Conservation (phyloP, 2,888 invertebrate genomes). For the Drosophila koepferae region DNA sequence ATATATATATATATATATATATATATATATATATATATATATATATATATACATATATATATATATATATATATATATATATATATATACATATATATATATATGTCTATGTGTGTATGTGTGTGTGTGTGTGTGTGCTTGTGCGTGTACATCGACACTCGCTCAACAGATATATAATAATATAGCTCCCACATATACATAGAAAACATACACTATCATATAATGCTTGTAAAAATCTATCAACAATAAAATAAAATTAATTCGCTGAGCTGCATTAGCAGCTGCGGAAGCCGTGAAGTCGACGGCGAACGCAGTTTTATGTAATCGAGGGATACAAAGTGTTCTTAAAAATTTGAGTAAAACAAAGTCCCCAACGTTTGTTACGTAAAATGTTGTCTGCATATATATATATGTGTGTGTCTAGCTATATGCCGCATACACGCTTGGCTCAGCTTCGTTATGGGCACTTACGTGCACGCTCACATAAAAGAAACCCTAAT, state of each 20-base stretch:
- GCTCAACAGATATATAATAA: slow-evolving; percentile 27
- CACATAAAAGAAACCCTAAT: slow-evolving; percentile 79
- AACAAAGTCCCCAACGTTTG: slow-evolving; percentile 51
- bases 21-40: slow-evolving; percentile 16
- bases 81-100: slow-evolving; percentile 14
- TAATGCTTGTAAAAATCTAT: not conserved
- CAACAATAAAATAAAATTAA: slow-evolving; percentile 46
- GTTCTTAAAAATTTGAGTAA: slow-evolving; percentile 58
- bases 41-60: slow-evolving; percentile 1
- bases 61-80: slow-evolving; percentile 6
- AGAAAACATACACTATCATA: slow-evolving; percentile 4
- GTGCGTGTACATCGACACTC: slow-evolving; percentile 24
- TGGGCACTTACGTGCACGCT: slow-evolving; percentile 79
- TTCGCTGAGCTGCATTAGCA: slow-evolving; percentile 32
- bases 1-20: slow-evolving; percentile 3
- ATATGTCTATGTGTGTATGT: not conserved
- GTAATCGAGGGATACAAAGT: slow-evolving; percentile 48
- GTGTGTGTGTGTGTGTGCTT: not conserved
- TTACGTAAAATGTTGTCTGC: slow-evolving; percentile 62
- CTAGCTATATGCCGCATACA: slow-evolving; percentile 15
- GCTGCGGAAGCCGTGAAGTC: slow-evolving; percentile 12
- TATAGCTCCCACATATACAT: slow-evolving; percentile 16
- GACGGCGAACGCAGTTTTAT: slow-evolving; percentile 47
- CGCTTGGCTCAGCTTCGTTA: slow-evolving; percentile 38
- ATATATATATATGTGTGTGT: slow-evolving; percentile 3